Evolutionary conservation across 2,888 invertebrate genomes (phyloP).

Genomic region (Brachyopa scutellaris): DNA sequence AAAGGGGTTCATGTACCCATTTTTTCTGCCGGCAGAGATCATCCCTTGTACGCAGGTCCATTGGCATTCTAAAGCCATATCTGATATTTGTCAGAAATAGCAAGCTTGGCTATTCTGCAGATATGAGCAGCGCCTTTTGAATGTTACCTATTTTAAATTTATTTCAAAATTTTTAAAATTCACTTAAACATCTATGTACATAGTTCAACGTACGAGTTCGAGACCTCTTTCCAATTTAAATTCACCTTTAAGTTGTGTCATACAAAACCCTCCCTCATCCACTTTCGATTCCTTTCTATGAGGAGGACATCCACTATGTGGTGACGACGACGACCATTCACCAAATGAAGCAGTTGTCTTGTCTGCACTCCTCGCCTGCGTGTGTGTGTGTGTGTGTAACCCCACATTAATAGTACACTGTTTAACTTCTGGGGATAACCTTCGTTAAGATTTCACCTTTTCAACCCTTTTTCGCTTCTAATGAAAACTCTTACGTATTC

Average conservation of each 20-base stretch:
- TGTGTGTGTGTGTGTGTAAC: slow-evolving; percentile 26
- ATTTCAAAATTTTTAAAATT: no score
- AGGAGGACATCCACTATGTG: slow-evolving; percentile 13
- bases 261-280: neutral
- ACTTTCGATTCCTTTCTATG: neutral
- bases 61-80: no score
- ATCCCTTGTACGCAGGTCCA: no score
- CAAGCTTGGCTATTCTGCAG: no score
- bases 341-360: slow-evolving; percentile 14
- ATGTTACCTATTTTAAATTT: no score
- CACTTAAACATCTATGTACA: no score
- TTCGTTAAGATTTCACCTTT: slow-evolving; percentile 72
- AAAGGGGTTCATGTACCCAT: no score
- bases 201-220: no score
- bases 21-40: no score
- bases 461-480: slow-evolving; percentile 68
- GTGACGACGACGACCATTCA: slow-evolving; percentile 44
- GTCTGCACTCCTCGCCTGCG: slow-evolving; percentile 9
- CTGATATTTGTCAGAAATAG: no score
- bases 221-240: no score
- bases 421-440: slow-evolving; percentile 70
- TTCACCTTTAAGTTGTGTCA: neutral
- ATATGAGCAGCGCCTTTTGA: no score
- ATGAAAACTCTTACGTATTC: slow-evolving; percentile 67
- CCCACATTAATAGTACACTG: slow-evolving; percentile 66